Conservation (phyloP, 2,113 vertebrate genomes). For the Pogonocichla stellata region DNA sequence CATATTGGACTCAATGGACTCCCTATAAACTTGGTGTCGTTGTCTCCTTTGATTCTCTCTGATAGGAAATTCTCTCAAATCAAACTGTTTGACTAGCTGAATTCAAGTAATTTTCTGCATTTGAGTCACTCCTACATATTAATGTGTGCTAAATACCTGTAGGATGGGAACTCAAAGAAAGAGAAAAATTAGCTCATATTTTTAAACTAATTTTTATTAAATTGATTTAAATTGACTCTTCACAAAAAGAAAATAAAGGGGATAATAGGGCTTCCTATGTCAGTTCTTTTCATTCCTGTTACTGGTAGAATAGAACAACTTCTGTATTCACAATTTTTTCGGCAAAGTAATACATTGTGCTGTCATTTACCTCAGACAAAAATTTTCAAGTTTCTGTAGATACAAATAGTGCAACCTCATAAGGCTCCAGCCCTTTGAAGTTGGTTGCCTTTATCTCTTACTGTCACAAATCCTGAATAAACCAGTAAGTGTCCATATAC, state of each 20-base stretch:
- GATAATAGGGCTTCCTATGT: background rate
- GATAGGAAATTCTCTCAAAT: background rate
- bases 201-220: background rate
- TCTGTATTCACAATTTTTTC: background rate
- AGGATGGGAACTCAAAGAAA: background rate
- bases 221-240: background rate
- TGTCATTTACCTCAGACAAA: background rate
- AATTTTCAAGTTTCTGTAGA: background rate
- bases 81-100: background rate
- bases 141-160: fast-evolving
- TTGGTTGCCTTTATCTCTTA: background rate
- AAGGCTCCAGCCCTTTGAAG: background rate
- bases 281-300: background rate
- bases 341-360: background rate
- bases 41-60: background rate
- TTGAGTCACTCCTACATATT: background rate
- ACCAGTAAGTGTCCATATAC: background rate
- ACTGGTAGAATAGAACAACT: background rate
- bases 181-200: background rate
- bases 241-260: background rate
- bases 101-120: background rate
- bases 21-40: background rate
- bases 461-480: background rate
- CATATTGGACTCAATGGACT: background rate
- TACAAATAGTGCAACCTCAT: background rate